Evolutionary conservation across 2,113 vertebrate species (phyloP).

Genomic region (Mus pahari): DNA sequence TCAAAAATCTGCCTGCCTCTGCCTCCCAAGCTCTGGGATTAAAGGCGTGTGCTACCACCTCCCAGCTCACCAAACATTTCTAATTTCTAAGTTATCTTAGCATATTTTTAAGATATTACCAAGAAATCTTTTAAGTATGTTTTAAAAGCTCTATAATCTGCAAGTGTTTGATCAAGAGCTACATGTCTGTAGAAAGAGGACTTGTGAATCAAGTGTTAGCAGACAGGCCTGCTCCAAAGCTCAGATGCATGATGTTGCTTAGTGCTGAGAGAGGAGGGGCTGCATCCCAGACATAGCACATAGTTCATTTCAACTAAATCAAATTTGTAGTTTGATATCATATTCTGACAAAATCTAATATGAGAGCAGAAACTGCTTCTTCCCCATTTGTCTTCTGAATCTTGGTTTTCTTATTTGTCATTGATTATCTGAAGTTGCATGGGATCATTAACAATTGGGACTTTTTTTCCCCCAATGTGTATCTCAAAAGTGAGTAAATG

Average conservation of each 20-base stretch:
- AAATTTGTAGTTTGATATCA: background rate
- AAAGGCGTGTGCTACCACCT: too few relatives aligned
- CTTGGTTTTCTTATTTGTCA: constrained; percentile 1
- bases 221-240: background rate
- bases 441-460: background rate
- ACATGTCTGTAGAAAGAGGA: background rate
- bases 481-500: constrained; percentile 14
- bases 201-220: background rate
- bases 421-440: background rate
- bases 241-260: background rate
- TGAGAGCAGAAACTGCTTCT: background rate
- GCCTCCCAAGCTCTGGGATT: too few relatives aligned
- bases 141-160: background rate
- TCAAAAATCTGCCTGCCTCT: too few relatives aligned
- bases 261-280: background rate
- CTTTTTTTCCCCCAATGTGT: background rate
- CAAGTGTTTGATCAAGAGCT: background rate
- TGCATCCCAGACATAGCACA: background rate
- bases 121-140: background rate
- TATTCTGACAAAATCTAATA: background rate
- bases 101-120: constrained; percentile 7
- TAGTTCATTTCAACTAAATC: background rate
- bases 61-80: background rate
- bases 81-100: background rate
- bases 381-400: background rate